These are phyloP conservation scores for Protonemura montana DNA, from an alignment of 2,888 invertebrate genomes.

Conservation along the genomic window DNA sequence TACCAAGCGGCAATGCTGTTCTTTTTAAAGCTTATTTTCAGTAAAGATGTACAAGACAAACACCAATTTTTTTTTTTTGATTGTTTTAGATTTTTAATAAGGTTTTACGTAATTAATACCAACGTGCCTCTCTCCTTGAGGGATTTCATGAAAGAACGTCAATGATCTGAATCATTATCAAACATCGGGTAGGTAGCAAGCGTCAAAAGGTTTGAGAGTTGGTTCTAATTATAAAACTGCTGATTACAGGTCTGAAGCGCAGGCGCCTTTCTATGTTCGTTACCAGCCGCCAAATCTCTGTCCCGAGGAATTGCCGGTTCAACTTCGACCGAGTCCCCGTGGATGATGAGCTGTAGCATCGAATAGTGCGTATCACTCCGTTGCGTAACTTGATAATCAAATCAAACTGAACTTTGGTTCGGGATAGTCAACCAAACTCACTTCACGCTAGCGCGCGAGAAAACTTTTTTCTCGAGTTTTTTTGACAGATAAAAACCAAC, in stretches of 20 bases:
- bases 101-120: neutral
- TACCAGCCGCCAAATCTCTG: neutral
- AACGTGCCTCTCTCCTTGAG: neutral
- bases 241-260: neutral
- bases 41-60: too few species aligned
- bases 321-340: neutral
- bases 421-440: neutral
- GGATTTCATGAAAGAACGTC: neutral
- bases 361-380: neutral
- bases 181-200: neutral
- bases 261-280: neutral
- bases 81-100: neutral
- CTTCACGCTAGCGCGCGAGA: too few species aligned
- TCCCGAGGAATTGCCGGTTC: neutral
- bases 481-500: too few species aligned
- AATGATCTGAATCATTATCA: neutral
- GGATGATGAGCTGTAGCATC: neutral
- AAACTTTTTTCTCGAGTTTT: too few species aligned
- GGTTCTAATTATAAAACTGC: neutral
- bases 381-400: neutral
- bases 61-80: neutral
- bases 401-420: neutral
- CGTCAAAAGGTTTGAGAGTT: neutral
- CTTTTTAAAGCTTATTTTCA: neutral
- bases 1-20: neutral